Evolutionary conservation across 2,888 invertebrate genomes (phyloP).

Genomic region (Oligia fasciuncula): DNA sequence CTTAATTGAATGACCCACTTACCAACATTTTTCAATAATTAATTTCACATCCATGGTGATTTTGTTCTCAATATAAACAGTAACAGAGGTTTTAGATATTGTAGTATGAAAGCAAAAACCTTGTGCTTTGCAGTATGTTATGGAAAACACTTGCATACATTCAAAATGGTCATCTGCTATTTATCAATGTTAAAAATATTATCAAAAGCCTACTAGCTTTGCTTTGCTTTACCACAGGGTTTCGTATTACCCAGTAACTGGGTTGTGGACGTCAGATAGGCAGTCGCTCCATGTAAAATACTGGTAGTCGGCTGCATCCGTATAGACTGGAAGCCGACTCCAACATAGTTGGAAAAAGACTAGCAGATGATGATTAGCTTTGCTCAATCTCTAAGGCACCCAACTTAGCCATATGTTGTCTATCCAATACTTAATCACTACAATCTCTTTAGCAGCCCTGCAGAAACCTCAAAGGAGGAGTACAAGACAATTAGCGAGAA

Average conservation of each 20-base stretch:
- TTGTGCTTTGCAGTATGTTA: too few relatives aligned
- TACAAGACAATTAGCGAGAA: constrained; percentile 85
- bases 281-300: too few relatives aligned
- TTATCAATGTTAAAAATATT: neutral
- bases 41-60: constrained; percentile 9
- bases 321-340: too few relatives aligned
- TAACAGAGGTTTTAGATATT: neutral
- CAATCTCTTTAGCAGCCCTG: constrained; percentile 76
- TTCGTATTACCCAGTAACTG: too few relatives aligned
- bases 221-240: too few relatives aligned
- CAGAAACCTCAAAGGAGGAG: constrained; percentile 80
- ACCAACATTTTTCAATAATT: constrained; percentile 4
- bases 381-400: neutral
- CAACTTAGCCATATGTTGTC: neutral
- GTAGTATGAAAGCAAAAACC: neutral
- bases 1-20: constrained; percentile 50
- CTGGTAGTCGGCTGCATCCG: too few relatives aligned
- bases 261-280: too few relatives aligned
- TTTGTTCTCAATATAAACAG: constrained; percentile 9
- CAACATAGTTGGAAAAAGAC: too few relatives aligned
- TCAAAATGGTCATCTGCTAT: neutral
- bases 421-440: constrained; percentile 1
- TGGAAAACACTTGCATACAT: neutral
- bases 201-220: neutral
- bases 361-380: neutral